Conservation (phyloP, 2,888 invertebrate genomes). For the Bruchidius siliquastri region DNA sequence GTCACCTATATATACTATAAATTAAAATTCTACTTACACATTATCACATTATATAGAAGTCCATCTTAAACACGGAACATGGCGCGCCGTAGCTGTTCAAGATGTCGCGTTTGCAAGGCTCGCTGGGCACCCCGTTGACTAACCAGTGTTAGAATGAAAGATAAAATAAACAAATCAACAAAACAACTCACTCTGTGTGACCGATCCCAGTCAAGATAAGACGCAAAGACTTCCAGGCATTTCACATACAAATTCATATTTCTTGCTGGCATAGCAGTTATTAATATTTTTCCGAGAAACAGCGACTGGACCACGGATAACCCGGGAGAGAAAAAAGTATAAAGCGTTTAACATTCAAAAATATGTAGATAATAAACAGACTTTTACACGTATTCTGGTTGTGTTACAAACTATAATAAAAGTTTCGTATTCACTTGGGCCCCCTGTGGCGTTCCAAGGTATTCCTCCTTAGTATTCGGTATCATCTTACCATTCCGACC, state of each 20-base stretch:
- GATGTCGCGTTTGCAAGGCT: too few species aligned
- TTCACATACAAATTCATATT: neutral
- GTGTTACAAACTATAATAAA: conserved; percentile 34
- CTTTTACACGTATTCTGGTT: conserved; percentile 30
- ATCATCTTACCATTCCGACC: conserved; percentile 38
- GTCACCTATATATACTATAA: too few species aligned
- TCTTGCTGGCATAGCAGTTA: neutral
- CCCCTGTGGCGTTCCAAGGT: conserved; percentile 32
- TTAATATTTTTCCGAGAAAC: neutral
- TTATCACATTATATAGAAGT: too few species aligned
- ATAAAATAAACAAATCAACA: neutral
- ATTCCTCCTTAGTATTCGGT: conserved; percentile 37
- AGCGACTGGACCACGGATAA: neutral
- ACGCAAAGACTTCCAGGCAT: neutral
- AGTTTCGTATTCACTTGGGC: conserved; percentile 33
- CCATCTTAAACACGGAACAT: too few species aligned
- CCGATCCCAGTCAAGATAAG: neutral
- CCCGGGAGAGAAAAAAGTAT: neutral
- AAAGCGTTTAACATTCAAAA: conserved; percentile 12
- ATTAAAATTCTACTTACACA: too few species aligned
- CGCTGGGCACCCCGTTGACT: neutral
- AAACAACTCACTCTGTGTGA: neutral
- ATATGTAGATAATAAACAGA: conserved; percentile 30
- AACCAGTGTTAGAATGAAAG: neutral
- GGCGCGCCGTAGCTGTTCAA: too few species aligned